Evolutionary conservation across 2,113 vertebrate genomes (phyloP).

Genomic region (Oophaga pumilio): DNA sequence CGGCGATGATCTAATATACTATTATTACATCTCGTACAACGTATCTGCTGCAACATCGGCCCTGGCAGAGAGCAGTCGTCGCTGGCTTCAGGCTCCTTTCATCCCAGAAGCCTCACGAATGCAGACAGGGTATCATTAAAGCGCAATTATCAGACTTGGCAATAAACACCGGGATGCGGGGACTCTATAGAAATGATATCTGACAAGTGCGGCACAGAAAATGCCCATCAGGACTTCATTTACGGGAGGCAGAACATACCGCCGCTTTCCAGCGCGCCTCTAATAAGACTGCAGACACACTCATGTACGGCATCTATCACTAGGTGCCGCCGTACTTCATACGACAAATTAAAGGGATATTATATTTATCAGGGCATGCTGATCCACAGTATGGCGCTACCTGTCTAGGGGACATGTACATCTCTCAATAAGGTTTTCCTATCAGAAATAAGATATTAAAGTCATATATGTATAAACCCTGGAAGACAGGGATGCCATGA

Average conservation of each 20-base stretch:
- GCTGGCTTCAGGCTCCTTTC: neutral
- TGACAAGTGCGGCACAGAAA: neutral
- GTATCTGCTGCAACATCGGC: neutral
- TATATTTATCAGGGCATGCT: neutral
- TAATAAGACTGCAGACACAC: neutral
- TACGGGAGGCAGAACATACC: neutral
- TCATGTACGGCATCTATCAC: neutral
- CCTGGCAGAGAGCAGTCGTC: neutral
- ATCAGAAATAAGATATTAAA: no score
- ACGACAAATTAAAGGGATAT: neutral
- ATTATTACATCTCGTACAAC: conserved; percentile 1
- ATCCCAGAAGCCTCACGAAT: conserved; percentile 6
- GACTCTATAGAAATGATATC: conserved; percentile 2
- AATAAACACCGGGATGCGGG: neutral
- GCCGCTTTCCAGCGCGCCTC: neutral
- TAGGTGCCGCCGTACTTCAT: neutral
- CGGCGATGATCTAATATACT: neutral
- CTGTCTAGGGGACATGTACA: neutral
- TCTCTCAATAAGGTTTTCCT: neutral
- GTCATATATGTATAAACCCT: no score
- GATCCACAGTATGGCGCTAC: neutral
- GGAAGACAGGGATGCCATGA: no score
- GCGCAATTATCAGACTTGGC: conserved; percentile 17
- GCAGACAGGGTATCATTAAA: conserved; percentile 19
- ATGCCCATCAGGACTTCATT: neutral